Evolutionary conservation across 2,888 invertebrate species (phyloP), one percentile per base, ranked within the genome.

Genomic region (Volucella inflata): DNA sequence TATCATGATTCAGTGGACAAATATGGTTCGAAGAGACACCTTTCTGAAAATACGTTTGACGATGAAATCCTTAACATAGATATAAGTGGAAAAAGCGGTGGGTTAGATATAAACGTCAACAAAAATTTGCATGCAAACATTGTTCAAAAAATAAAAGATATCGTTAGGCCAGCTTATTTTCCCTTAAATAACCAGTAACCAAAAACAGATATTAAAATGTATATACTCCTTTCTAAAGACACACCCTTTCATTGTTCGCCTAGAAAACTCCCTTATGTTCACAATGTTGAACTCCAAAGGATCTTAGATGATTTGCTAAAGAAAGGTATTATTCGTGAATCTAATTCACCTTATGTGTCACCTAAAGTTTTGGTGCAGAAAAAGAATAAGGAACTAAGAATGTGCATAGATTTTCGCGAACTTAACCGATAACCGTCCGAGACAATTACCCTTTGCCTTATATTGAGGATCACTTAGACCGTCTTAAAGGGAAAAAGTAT

Each of bases 361-460:
- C 77, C 85, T 6, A 79, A 87, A 44, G 83, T 87, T 2, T 48
- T 85, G 11, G 71, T 78, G 2, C 57, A 53, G 10, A 83, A 82
- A 44, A 87, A 77, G 53, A 70, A 59, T 40, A 44, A 42, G 6
- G 80, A 84, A 14, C 38, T 64, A 10, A 55, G 87, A 30, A n/a
- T 46, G 3, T 46, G 46, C n/a, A n/a, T 46, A 3, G 46, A 46
- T 46, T 46, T 12, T 64, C 53, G 87, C 2, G 14, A 36, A 6
- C 16, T 87, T 1, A 87, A 81, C 62, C 72, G 51, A 10, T 71
- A 0, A 81, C 81, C 4, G 9, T 46, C 3, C 46, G 46, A 4
- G 11, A 46, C n/a, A 46, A 46, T 11, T 46, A 46, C 11, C 46
- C 46, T 3, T 11, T 46, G n/a, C 46, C 46, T 11, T 46, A 12